These are phyloP conservation scores for Eledona agricola DNA, from an alignment of 2,888 invertebrate species.

Conservation along the genomic window DNA sequence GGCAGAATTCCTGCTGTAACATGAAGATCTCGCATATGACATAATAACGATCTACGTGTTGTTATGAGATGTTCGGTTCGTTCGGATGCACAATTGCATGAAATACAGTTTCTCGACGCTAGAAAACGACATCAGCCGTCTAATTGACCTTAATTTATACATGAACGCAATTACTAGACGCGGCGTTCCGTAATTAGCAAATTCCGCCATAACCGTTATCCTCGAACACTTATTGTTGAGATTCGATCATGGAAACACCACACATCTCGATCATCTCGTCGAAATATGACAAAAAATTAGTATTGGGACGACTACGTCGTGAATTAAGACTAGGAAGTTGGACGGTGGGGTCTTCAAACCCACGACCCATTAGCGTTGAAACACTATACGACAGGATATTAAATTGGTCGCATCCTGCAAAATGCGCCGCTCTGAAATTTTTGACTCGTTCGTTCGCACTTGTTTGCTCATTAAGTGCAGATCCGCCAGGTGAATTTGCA, in stretches of 20 bases:
- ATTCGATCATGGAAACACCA: not conserved
- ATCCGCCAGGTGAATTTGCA: conserved; percentile 4
- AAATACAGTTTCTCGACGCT: not conserved
- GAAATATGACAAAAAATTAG: conserved; percentile 12
- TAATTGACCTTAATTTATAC: conserved; percentile 33
- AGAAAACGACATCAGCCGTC: conserved; percentile 4
- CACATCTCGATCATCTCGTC: conserved; percentile 3
- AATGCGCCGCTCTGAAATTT: too few species aligned
- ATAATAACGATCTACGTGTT: conserved; percentile 36
- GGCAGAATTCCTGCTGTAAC: conserved; percentile 34
- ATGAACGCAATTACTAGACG: conserved; percentile 7
- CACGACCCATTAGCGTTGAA: conserved; percentile 28
- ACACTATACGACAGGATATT: conserved; percentile 10
- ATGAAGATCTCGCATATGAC: conserved; percentile 39
- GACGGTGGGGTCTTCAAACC: conserved; percentile 16
- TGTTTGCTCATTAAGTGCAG: conserved; percentile 4
- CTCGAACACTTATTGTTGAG: conserved; percentile 4
- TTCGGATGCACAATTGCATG: conserved; percentile 24
- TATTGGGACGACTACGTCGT: too few species aligned
- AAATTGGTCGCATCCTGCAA: conserved; percentile 30
- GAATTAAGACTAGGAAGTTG: conserved; percentile 23
- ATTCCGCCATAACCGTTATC: conserved; percentile 6
- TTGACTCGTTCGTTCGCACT: conserved; percentile 1
- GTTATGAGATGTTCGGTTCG: conserved; percentile 22
- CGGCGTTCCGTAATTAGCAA: conserved; percentile 14